Evolutionary conservation across 2,113 vertebrate species (phyloP), one percentile per base, ranked within the genome.

Genomic region (Syngnathoides biaculeatus): DNA sequence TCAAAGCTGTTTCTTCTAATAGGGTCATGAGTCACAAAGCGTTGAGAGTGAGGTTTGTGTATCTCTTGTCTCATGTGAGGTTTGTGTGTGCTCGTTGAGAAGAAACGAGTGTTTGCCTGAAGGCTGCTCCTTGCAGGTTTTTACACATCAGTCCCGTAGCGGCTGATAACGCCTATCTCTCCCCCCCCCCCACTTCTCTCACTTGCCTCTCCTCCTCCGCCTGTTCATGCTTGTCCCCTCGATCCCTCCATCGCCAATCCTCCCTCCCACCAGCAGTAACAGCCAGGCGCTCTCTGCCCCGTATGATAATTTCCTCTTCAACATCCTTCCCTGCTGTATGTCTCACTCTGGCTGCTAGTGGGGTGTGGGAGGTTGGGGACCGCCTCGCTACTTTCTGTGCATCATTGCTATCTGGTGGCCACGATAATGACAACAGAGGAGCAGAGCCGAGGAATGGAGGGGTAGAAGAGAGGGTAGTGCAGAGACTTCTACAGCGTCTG

Each of bases 71-170:
- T 40, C 0, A 0, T 30, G 45, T 73, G 26, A 65, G 61, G 55
- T 55, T 42, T 79, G 52, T 65, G 45, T 65, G 56, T 66, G 65
- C 74, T 72, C 67, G 77, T 83, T 76, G 78, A 73, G 77, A 84
- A 50, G 65, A 81, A 84, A 79, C 79, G 72, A 81, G 81, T 69
- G 80, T 68, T 74, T 79, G 83, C 84, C 86, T 40, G 19, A 86
- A 81, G 81, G 73, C 83, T 82, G 72, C 71, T 87, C 87, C 68
- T 73, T 78, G 67, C 79, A 77, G 73, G 86, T 85, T 88, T 85
- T 86, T 84, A 83, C 75, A 72, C 75, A 85, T 85, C 80, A 83
- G 81, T 78, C 77, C 75, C 71, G 62, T 80, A 79, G 79, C 30
- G 55, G 15, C 45, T 53, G 27, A 50, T 65, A 47, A 73, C 78